Base-by-base conservation (phyloP, 1,140 invertebrate species). In the Platorchestia sp. region DNA sequence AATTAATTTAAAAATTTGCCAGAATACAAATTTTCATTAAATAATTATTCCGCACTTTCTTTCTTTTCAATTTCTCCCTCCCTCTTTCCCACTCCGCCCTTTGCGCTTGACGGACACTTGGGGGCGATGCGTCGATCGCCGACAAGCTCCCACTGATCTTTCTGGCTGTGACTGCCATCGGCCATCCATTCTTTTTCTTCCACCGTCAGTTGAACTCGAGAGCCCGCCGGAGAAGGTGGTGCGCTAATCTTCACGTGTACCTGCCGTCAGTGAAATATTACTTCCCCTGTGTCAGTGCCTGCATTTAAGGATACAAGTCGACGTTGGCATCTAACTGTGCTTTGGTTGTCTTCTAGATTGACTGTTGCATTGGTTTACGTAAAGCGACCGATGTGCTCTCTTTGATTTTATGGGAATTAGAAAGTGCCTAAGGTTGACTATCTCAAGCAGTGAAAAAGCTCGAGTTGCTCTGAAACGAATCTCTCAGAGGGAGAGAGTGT, bases 251-350 rank as follows among this genome's bases (percentile, higher is more conserved):
- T 6, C 36, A 42, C 87, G 14, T 42, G 87, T 41, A 41, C 87
- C 27, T 42, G 87, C 87, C 87, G 87, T 89, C 87, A 89, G 87
- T 89, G 87, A 89, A 89, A 89, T 89, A 89, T 89, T 43, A 44
- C 59, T 75, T 75, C 59, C 59, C 36, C 59, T 75, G 59, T 75
- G 59, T 75, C 27, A 75, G 59, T 75, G 59, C 7, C 7, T 75
- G 59, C 59, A 22, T 10, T 75, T 51, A 36, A 75, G 27, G 59
- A 10, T 75, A 75, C 14, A 75, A 75, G 59, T 75, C 7, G 14
- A 36, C 14, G 59, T 75, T 75, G 14, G 3, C 59, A 75, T 75
- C 59, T 1, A 1, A 36, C 27, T 10, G 59, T 75, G 59, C 27
- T 75, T 75, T 75, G 59, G 1, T 36, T 75, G 59, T 19, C 59